phyloP scores from a whole-genome alignment of 1,140 invertebrate species.

The Dreissena polymorpha region DNA sequence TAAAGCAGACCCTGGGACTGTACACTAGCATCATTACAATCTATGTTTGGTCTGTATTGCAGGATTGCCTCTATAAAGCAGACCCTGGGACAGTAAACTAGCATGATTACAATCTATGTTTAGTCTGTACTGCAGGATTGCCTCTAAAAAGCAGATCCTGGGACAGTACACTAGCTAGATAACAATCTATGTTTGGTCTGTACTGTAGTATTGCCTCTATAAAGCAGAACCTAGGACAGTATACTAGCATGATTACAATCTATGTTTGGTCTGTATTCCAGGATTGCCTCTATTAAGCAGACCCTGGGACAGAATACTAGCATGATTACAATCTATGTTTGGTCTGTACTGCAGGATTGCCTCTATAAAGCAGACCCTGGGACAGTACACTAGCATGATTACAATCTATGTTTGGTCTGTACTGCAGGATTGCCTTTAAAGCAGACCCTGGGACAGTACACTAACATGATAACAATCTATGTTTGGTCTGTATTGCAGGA shows the following conservation, averaged over 20 bases:
- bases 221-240: conserved; percentile 87
- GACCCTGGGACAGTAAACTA: conserved; percentile 84
- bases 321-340: no score
- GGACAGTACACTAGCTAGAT: conserved; percentile 82
- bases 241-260: conserved; percentile 69
- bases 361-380: conserved; percentile 87
- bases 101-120: no score
- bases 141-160: conserved; percentile 88
- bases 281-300: conserved; percentile 89
- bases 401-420: no score
- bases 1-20: conserved; percentile 87
- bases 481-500: conserved; percentile 66
- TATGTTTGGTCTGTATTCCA: conserved; percentile 27
- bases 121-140: conserved; percentile 80
- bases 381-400: conserved; percentile 81
- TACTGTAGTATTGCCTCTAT: conserved; percentile 85
- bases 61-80: conserved; percentile 89
- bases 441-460: conserved; percentile 86
- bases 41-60: neutral
- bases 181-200: no score
- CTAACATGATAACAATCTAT: conserved; percentile 36
- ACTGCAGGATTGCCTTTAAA: conserved; percentile 86
- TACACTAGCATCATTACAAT: conserved; percentile 75
- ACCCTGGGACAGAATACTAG: conserved; percentile 84
- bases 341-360: conserved; percentile 82